Evolutionary conservation across 2,888 invertebrate species (phyloP).

Genomic region (Drosophila mulleri): DNA sequence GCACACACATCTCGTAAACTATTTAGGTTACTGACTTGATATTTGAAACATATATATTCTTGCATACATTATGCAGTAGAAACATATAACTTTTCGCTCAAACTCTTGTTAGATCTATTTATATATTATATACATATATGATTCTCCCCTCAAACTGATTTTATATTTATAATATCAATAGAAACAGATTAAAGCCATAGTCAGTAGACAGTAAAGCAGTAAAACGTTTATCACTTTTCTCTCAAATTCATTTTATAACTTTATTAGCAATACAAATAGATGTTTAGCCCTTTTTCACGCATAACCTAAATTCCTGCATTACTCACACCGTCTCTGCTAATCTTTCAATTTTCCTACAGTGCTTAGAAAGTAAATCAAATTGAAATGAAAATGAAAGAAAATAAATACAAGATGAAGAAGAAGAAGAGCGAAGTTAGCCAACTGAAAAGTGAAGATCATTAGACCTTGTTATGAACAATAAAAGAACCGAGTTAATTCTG

Average conservation of each 20-base stretch:
- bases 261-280: neutral
- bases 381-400: slow-evolving; percentile 38
- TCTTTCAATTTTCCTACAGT: neutral
- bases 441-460: slow-evolving; percentile 45
- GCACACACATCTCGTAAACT: neutral
- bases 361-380: slow-evolving; percentile 44
- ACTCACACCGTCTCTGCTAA: neutral
- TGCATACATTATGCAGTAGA: too few relatives aligned
- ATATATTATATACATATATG: too few relatives aligned
- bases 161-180: neutral
- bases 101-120: too few relatives aligned
- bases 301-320: neutral
- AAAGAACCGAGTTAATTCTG: slow-evolving; percentile 56
- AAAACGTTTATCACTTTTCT: neutral
- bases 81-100: neutral
- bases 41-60: neutral
- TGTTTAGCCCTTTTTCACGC: neutral
- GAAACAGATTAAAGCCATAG: neutral
- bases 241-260: neutral
- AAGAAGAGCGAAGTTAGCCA: neutral
- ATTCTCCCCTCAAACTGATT: neutral
- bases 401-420: neutral
- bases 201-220: too few relatives aligned
- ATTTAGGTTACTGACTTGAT: neutral
- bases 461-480: slow-evolving; percentile 35